These are phyloP conservation scores for Carpatolechia fugitivella DNA, from an alignment of 2,888 invertebrate species.

Conservation along the genomic window DNA sequence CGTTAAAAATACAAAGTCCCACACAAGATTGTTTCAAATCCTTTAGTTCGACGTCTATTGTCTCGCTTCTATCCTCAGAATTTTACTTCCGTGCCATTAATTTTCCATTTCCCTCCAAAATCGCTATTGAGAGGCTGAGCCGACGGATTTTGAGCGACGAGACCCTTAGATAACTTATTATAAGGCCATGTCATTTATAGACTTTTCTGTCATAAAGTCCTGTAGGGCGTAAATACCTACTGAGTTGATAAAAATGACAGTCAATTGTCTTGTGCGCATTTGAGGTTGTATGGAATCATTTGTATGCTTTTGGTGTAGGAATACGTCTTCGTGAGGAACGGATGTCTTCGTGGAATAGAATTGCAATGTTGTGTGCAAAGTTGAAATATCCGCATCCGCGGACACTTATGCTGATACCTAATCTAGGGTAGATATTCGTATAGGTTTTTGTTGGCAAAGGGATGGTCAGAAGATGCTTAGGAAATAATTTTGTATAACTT, in stretches of 20 bases:
- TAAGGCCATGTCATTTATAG: constrained; percentile 33
- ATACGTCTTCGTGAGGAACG: too few species aligned
- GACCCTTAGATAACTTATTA: constrained; percentile 55
- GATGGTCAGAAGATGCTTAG: too few species aligned
- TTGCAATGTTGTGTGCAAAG: too few species aligned
- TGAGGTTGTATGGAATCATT: too few species aligned
- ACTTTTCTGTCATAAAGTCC: constrained; percentile 4
- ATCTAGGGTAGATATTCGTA: too few species aligned
- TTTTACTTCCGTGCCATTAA: constrained; percentile 70
- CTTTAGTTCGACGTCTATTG: constrained; percentile 36
- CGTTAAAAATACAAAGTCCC: not conserved
- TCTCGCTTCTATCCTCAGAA: constrained; percentile 55
- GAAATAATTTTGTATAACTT: too few species aligned
- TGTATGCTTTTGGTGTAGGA: too few species aligned
- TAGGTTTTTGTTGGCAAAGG: too few species aligned
- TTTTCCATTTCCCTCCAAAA: constrained; percentile 65
- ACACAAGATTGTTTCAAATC: constrained; percentile 8
- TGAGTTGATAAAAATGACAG: not conserved
- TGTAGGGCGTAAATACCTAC: not conserved
- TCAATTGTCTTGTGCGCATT: too few species aligned
- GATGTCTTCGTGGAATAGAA: too few species aligned
- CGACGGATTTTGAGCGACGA: constrained; percentile 50
- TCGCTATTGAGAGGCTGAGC: constrained; percentile 57
- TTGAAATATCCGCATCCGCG: too few species aligned
- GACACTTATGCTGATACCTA: too few species aligned